Evolutionary conservation across 2,113 vertebrate species (phyloP).

Genomic region (Ailurus styani): DNA sequence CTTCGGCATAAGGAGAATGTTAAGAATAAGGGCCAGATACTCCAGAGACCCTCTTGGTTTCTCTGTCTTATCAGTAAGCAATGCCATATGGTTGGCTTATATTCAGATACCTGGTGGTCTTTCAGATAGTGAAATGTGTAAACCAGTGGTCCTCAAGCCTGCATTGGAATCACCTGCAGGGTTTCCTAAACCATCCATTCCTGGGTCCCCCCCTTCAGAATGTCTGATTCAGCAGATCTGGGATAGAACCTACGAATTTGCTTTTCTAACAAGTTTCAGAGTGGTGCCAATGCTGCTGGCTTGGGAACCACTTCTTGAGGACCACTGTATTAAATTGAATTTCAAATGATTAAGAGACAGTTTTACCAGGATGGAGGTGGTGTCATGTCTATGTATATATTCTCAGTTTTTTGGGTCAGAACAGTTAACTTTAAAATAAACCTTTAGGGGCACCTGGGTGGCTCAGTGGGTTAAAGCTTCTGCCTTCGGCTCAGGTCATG

Average conservation of each 20-base stretch:
- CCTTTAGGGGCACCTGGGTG: too few relatives aligned
- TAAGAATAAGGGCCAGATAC: not conserved
- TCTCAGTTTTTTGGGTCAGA: not conserved
- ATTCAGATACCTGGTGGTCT: not conserved
- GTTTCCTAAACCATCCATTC: not conserved
- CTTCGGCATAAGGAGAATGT: not conserved
- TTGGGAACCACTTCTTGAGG: not conserved
- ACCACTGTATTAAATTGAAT: not conserved
- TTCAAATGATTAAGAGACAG: not conserved
- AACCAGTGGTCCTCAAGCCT: not conserved
- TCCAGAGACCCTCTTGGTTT: not conserved
- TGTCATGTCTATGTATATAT: too few relatives aligned
- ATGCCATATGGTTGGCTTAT: rapidly evolving
- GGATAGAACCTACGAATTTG: not conserved
- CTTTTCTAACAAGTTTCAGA: not conserved
- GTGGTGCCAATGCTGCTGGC: too few relatives aligned
- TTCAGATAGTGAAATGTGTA: not conserved
- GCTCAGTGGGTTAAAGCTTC: too few relatives aligned
- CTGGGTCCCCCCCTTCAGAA: too few relatives aligned
- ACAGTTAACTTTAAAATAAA: not conserved
- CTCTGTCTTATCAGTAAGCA: not conserved
- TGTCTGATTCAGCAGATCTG: not conserved
- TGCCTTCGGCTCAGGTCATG: too few relatives aligned
- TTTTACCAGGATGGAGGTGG: not conserved
- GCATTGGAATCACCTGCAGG: not conserved